Evolutionary conservation across 92 coral and sea anemone genomes (phyloP), one percentile per base, ranked within the genome.

Genomic region (Diadumene lineata): DNA sequence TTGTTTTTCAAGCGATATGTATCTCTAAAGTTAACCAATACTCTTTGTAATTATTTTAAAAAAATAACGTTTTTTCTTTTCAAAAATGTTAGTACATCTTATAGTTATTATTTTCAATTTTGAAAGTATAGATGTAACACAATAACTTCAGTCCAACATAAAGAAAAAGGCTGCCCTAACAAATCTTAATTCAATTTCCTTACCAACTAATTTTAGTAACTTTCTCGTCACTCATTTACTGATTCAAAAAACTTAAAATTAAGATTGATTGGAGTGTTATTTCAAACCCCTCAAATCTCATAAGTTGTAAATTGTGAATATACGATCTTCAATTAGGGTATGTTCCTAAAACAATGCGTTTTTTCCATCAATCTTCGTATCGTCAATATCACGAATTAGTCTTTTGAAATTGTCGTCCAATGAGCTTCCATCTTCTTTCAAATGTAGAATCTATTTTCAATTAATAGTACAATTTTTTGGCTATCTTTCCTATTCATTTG

Each of bases 401-500:
- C 23, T 27, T 19, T 31, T 56, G 3, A 0, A n/a, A 0, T 16
- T 11, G 24, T 56, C 51, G 11, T 56, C 77, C 77, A 72, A 72
- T 72, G 53, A 33, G 66, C 38, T 72, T 25, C 19, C n/a, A 0
- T 31, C 53, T 19, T n/a, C 51, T n/a, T 31, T 11, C 22, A 56
- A 72, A 72, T 56, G 51, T 18, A 4, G 56, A 30, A 53, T 72
- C 48, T 65, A 66, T 31, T 28, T 78, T 69, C 65, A 78, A 78
- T 78, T 78, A 78, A 60, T 56, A 67, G 17, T 58, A 31, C 9
- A 75, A 43, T 23, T 57, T 56, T 66, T 76, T 64, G 43, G 46
- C 61, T 67, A 25, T 53, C 30, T 23, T 46, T 34, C 48, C 75
- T 38, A 53, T 68, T 78, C 82, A 78, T 55, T 32, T 78, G 68